These are phyloP conservation scores for Bombus confusus DNA, from an alignment of 1,140 invertebrate species.

Conservation along the genomic window DNA sequence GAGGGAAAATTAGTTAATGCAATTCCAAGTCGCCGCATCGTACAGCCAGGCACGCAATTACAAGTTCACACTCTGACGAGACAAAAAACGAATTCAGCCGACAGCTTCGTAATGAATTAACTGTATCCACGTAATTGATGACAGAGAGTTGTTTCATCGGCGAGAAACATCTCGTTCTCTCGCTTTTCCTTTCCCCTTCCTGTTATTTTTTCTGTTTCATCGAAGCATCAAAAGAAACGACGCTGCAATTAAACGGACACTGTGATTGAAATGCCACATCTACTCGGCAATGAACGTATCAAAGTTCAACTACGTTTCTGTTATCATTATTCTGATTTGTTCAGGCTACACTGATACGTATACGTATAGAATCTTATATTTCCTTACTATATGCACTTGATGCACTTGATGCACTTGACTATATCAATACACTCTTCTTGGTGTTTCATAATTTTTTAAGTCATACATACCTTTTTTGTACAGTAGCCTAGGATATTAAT, in stretches of 20 bases:
- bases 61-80: constrained; percentile 3
- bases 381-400: too few relatives aligned
- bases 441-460: too few relatives aligned
- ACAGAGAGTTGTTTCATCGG: neutral
- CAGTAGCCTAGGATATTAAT: too few relatives aligned
- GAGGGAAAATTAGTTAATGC: constrained; percentile 6
- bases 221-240: constrained; percentile 5
- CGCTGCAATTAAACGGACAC: neutral
- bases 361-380: too few relatives aligned
- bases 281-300: neutral
- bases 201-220: neutral
- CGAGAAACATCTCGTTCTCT: neutral
- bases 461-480: too few relatives aligned
- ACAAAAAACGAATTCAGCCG: constrained; percentile 12
- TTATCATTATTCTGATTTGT: neutral
- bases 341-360: too few relatives aligned
- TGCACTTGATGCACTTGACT: neutral
- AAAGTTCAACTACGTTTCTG: neutral
- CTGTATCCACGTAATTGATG: constrained; percentile 27
- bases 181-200: neutral
- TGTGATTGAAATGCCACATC: neutral
- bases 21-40: constrained; percentile 21
- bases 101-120: constrained; percentile 28
- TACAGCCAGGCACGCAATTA: neutral
- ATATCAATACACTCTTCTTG: neutral